Evolutionary conservation across 2,888 invertebrate species (phyloP).

Genomic region (Cheilosia impressa): DNA sequence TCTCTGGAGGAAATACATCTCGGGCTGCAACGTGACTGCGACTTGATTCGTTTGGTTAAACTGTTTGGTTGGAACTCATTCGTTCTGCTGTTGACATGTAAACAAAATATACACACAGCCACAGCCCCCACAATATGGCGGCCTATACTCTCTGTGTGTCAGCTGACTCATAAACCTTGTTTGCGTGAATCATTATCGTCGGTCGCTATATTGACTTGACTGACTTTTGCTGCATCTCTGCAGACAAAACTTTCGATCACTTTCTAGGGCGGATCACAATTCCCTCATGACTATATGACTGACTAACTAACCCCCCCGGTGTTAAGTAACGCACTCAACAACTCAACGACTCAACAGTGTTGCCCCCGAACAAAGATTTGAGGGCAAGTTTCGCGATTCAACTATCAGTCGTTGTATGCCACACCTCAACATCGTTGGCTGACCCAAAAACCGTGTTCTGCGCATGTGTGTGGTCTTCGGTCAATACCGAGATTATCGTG

Average conservation of each 20-base stretch:
- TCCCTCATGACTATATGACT: slow-evolving; percentile 33
- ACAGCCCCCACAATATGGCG: not conserved
- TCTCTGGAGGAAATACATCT: not conserved
- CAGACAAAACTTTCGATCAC: slow-evolving; percentile 49
- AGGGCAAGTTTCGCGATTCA: not conserved
- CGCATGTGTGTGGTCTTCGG: slow-evolving; percentile 22
- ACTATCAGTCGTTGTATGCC: not conserved
- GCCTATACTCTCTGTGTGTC: not conserved
- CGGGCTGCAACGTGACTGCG: slow-evolving; percentile 11
- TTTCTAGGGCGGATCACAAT: slow-evolving; percentile 27
- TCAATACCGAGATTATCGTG: slow-evolving; percentile 38
- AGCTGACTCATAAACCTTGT: slow-evolving; percentile 40
- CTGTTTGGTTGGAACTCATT: slow-evolving; percentile 38
- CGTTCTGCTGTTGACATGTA: slow-evolving; percentile 28
- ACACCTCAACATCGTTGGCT: slow-evolving; percentile 14
- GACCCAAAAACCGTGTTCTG: slow-evolving; percentile 34
- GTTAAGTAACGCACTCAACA: slow-evolving; percentile 35
- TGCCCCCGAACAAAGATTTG: not conserved
- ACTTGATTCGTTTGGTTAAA: slow-evolving; percentile 31
- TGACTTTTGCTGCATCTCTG: slow-evolving; percentile 4
- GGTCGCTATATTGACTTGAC: slow-evolving; percentile 30
- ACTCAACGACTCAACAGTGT: not conserved
- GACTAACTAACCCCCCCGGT: not conserved
- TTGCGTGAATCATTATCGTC: slow-evolving; percentile 36
- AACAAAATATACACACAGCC: not conserved